Percentiles rank a stretch among this genome's conserved stretches.
Conservation (phyloP, 2,113 vertebrate species). For the Tor tambroides region DNA sequence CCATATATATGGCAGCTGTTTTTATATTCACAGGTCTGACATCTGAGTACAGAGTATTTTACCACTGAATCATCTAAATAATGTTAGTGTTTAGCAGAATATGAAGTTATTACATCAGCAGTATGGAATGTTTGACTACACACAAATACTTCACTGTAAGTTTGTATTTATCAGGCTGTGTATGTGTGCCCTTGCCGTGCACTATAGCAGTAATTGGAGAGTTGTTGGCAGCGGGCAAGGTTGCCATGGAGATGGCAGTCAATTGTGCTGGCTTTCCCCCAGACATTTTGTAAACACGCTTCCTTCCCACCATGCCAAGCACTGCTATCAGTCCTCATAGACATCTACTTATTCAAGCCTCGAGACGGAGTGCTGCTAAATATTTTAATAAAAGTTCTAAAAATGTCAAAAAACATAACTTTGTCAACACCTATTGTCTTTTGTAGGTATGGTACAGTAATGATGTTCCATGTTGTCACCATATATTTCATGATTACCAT, state of each 20-base stretch:
- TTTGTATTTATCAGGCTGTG: slow-evolving; percentile 18
- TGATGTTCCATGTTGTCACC: background rate
- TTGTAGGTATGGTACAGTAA: background rate
- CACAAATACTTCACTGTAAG: background rate
- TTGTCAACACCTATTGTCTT: background rate
- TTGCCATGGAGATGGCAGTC: slow-evolving; percentile 32
- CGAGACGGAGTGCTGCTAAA: background rate
- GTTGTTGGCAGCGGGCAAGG: slow-evolving; percentile 35
- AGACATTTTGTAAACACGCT: slow-evolving; percentile 27
- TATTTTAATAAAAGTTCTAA: slow-evolving; percentile 16
- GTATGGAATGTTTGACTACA: background rate
- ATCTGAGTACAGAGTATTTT: background rate
- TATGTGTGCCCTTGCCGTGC: slow-evolving; percentile 16
- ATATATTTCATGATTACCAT: background rate
- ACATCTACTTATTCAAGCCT: background rate
- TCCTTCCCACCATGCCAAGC: background rate
- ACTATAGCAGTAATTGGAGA: slow-evolving; percentile 35
- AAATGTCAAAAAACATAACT: slow-evolving; percentile 1
- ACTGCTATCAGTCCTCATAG: background rate
- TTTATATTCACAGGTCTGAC: background rate
- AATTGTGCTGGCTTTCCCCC: slow-evolving; percentile 29
- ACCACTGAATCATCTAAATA: background rate
- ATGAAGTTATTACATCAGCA: background rate
- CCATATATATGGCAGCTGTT: background rate
- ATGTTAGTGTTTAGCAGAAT: background rate